Base-by-base conservation (phyloP, 2,113 vertebrate genomes). In the Corythaeola cristata region DNA sequence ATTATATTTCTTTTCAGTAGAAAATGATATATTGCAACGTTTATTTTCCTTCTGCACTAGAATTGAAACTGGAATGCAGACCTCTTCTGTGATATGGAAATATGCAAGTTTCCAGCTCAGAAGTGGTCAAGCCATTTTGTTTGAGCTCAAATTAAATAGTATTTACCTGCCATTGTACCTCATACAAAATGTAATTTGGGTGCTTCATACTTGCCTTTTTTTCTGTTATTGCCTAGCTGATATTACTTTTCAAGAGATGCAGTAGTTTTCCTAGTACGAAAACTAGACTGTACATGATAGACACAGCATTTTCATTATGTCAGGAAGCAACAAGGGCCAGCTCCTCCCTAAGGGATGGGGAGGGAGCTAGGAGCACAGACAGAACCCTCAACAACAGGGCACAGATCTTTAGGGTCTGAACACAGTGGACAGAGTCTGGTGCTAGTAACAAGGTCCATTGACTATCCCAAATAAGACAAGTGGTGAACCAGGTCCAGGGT, bases 351-450 rank as follows among this genome's bases (percentile, higher is more conserved):
- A 20, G 55, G 49, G 35, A 18, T 16, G 21, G 11, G 28, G 19
- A 82, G 15, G 64, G 5, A 77, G 28, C 39, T 50, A 28, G 30
- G 67, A 78, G 33, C 22, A 55, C 15, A 35, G 37, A 6, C 35
- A 60, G 17, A 35, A 16, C 45, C 18, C 68, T n/a, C 37, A 47
- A 0, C 2, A 18, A 12, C 45, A 53, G n/a, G 11, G 35, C 44
- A 59, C 35, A 74, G n/a, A 39, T 30, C 49, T 56, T 22, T 37
- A 73, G 56, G 23, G 5, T 17, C 13, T 37, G 56, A 28, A 21
- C 45, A 27, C 22, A 27, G 37, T 0, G 0, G 19, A 6, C 22
- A 19, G 47, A 45, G 9, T 1, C 14, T 22, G 53, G 3, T 9
- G 30, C 32, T 73, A 59, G 3, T 12, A 27, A 20, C 26, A 12